phyloP scores from a whole-genome alignment of 2,888 invertebrate species.

The Linnaemya tessellans region DNA sequence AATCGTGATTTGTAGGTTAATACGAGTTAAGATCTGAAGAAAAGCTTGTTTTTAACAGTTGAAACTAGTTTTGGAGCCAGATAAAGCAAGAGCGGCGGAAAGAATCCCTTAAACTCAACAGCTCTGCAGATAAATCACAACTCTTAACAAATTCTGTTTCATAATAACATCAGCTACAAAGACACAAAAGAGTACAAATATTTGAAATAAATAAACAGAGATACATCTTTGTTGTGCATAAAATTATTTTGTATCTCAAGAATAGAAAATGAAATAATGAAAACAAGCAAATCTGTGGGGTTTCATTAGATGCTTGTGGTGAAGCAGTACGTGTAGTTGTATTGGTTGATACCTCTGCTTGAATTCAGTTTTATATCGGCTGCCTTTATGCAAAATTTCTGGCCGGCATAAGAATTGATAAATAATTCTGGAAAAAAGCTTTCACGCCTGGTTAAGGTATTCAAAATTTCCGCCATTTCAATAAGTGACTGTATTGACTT shows the following conservation, averaged over 20 bases:
- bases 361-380: slow-evolving; percentile 1
- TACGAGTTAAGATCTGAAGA: slow-evolving; percentile 29
- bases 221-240: background rate
- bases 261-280: background rate
- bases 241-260: slow-evolving; percentile 1
- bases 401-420: too few relatives aligned
- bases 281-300: slow-evolving; percentile 22
- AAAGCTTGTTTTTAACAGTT: slow-evolving; percentile 57
- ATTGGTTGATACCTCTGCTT: background rate
- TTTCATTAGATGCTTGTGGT: slow-evolving; percentile 5
- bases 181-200: slow-evolving; percentile 13
- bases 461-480: too few relatives aligned
- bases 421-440: too few relatives aligned
- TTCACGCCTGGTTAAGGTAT: too few relatives aligned
- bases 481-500: too few relatives aligned
- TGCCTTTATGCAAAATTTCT: slow-evolving; percentile 10
- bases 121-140: background rate
- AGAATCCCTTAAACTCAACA: background rate
- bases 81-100: slow-evolving; percentile 3
- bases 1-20: slow-evolving; percentile 61
- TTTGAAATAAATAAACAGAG: background rate
- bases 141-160: slow-evolving; percentile 12
- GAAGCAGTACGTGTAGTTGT: background rate
- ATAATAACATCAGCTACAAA: slow-evolving; percentile 24
- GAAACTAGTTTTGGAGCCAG: slow-evolving; percentile 59